Evolutionary conservation across 2,113 vertebrate genomes (phyloP), one percentile per base, ranked within the genome.

Genomic region (Loxodonta africana): DNA sequence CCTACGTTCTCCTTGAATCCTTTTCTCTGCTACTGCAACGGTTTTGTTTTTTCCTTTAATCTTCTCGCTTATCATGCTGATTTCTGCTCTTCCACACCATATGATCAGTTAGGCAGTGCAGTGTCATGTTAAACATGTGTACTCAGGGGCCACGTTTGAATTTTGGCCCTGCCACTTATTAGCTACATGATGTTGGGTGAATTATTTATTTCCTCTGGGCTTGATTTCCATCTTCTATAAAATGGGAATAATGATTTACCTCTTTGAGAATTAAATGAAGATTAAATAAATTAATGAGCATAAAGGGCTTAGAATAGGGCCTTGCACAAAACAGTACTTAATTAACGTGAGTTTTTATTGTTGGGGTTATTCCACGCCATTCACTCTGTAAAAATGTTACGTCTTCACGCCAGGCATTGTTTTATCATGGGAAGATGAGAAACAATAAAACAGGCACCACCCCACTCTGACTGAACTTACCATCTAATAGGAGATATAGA

Each of bases 141-240:
- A 8, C 17, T 80, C 23, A 15, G 63, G 12, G 10, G 87, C 8
- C 12, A 48, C 7, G 67, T 48, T 87, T 77, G 30, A 82, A 88
- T 83, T 69, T 81, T 86, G 94, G 6, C 37, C 60, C 23, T 20
- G 2, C 14, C 18, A n/a, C 25, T 90, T 91, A 80, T 48, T 67
- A 80, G 11, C 71, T 77, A 20, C 60, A 60, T 78, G 74, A 84
- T 65, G 81, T 87, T 67, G 65, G 37, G 1, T 41, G 48, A 92
- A 51, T 17, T 77, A 25, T 30, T 88, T 95, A 62, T 94, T 90
- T 86, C 83, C 21, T 53, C 41, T 77, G 18, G n/a, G 30, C 28
- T 94, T 95, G 82, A n/a, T 44, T 84, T 90, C 78, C 5, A 60
- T 92, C 76, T 62, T 33, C 60, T 67, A 76, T 60, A 91, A 90